These are phyloP conservation scores for Nicator chloris DNA, from an alignment of 2,113 vertebrate genomes.

Conservation along the genomic window DNA sequence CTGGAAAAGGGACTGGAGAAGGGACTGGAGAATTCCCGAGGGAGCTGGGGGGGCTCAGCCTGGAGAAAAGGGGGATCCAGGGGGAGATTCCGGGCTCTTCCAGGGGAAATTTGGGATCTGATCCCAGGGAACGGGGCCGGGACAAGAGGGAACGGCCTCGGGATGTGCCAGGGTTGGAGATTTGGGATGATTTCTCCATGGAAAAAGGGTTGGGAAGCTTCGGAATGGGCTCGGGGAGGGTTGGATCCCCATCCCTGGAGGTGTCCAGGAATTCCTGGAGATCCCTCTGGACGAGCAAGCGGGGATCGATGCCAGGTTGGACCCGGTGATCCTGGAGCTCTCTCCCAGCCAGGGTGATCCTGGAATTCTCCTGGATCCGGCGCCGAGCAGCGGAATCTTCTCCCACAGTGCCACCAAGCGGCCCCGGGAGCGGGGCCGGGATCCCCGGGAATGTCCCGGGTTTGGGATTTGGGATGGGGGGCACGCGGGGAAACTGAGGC, in stretches of 20 bases:
- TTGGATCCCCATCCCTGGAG: neutral
- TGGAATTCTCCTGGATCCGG: neutral
- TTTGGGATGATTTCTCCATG: no score
- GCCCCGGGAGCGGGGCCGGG: neutral
- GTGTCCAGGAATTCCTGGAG: neutral
- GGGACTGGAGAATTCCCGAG: neutral
- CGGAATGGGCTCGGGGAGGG: accelerated
- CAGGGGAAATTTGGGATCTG: neutral
- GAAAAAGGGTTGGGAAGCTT: no score
- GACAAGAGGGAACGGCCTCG: no score
- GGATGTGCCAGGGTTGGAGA: no score
- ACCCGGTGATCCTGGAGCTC: neutral
- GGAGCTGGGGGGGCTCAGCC: neutral
- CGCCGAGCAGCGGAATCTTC: no score
- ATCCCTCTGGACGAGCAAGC: neutral
- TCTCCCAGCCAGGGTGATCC: no score
- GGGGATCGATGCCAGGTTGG: neutral
- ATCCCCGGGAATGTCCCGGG: no score
- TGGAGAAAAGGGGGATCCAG: neutral
- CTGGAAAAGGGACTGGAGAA: no score
- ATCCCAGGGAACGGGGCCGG: neutral
- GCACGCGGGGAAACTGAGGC: neutral
- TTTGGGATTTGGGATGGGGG: no score
- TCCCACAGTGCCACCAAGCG: slow-evolving; percentile 10
- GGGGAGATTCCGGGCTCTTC: neutral